These are phyloP conservation scores for Invenusta paracnida DNA, from an alignment of 2,888 invertebrate genomes.

Conservation along the genomic window DNA sequence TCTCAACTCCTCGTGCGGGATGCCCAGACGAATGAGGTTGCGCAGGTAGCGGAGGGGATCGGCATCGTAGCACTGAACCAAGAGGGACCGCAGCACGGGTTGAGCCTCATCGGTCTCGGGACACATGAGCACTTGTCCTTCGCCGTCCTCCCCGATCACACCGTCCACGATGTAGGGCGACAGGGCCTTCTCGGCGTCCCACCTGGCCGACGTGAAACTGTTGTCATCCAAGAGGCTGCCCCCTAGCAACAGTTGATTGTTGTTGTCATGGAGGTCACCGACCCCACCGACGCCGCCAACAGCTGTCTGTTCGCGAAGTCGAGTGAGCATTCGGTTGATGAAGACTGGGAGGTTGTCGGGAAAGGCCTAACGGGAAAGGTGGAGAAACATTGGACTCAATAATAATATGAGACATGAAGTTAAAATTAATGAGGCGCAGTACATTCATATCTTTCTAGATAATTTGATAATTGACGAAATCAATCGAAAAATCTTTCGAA, in stretches of 20 bases:
- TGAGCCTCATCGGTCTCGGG: not conserved
- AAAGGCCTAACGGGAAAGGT: no score
- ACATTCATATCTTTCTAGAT: no score
- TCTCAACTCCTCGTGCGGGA: constrained; percentile 34
- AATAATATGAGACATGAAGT: no score
- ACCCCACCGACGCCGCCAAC: no score
- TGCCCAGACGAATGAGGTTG: constrained; percentile 35
- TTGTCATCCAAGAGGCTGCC: no score
- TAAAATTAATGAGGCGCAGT: no score
- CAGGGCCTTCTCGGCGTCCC: constrained; percentile 3
- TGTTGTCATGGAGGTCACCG: not conserved
- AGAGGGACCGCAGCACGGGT: not conserved
- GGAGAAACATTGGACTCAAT: no score
- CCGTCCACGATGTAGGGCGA: not conserved
- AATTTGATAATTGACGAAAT: no score
- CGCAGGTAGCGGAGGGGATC: constrained; percentile 32
- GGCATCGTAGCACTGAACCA: constrained; percentile 28
- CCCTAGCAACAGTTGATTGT: no score
- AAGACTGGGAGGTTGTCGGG: constrained; percentile 38
- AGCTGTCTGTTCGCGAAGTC: not conserved
- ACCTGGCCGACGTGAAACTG: no score
- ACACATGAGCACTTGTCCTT: not conserved
- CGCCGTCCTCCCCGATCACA: not conserved
- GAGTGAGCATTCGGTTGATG: constrained; percentile 33
- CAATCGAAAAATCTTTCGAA: no score